A percentile compares a stretch with the other conserved stretches of the same genome.
Conservation (phyloP, 2,797 vertebrate species). For the Clarias pachynema region DNA sequence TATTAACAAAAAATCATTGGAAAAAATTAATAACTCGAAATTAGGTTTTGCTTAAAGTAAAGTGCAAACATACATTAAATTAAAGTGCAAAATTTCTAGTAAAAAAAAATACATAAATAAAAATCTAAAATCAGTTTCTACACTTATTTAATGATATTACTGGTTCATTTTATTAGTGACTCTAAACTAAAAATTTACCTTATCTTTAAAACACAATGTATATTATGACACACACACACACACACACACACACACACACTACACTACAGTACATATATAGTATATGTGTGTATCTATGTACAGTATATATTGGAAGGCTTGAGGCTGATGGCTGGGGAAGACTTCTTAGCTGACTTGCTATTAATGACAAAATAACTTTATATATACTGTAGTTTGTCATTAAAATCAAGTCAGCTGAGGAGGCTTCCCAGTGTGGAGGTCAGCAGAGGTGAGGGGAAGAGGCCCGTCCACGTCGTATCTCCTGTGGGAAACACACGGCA, state of each 20-base stretch:
- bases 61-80: neutral
- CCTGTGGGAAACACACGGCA: slow-evolving; percentile 54
- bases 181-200: neutral
- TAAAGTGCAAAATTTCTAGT: neutral
- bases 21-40: neutral
- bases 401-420: slow-evolving; percentile 42
- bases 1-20: too few species aligned
- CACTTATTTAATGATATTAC: neutral
- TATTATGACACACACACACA: too few species aligned
- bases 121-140: neutral
- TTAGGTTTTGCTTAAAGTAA: neutral
- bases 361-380: too few species aligned
- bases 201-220: neutral
- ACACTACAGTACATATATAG: too few species aligned
- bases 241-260: too few species aligned
- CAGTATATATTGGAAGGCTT: too few species aligned
- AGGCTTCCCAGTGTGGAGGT: slow-evolving; percentile 42
- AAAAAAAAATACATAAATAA: neutral
- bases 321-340: too few species aligned
- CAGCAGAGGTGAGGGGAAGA: slow-evolving; percentile 51
- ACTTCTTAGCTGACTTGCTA: too few species aligned
- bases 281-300: too few species aligned
- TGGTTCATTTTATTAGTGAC: neutral
- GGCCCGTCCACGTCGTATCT: slow-evolving; percentile 50
- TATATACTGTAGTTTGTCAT: too few species aligned